Evolutionary conservation across 2,113 vertebrate species (phyloP).

Genomic region (Melanotaenia duboulayi): DNA sequence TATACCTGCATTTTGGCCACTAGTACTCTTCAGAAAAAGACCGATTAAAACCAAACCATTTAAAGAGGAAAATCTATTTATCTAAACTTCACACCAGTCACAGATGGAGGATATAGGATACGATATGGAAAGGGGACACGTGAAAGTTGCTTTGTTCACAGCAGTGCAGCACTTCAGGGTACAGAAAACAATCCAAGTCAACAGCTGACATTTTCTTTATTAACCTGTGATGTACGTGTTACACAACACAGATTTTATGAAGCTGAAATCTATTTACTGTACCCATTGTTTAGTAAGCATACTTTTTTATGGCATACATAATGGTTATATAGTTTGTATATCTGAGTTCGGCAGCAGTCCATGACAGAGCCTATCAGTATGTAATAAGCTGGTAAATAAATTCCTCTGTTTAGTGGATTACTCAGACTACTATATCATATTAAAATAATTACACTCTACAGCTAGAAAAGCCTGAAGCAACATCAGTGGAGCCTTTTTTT

Average conservation of each 20-base stretch:
- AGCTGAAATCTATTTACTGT: neutral
- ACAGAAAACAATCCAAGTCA: neutral
- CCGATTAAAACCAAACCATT: neutral
- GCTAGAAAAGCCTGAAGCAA: conserved; percentile 14
- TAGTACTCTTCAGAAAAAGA: neutral
- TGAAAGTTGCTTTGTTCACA: conserved; percentile 4
- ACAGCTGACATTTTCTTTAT: neutral
- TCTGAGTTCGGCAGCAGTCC: no score
- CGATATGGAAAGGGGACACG: neutral
- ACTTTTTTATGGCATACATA: neutral
- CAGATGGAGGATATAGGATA: neutral
- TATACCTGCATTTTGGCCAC: neutral
- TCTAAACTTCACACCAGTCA: neutral
- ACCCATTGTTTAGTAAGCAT: no score
- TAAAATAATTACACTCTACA: conserved; percentile 22
- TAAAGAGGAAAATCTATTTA: neutral
- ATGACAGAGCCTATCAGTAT: neutral
- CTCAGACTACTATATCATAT: neutral
- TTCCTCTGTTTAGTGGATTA: conserved; percentile 26
- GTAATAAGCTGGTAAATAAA: conserved; percentile 17
- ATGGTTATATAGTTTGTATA: neutral
- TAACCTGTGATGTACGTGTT: neutral
- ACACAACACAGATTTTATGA: neutral
- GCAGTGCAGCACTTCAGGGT: neutral
- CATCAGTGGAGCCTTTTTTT: conserved; percentile 7